Conservation (phyloP, 2,113 vertebrate genomes). For the Silurus glanis region DNA sequence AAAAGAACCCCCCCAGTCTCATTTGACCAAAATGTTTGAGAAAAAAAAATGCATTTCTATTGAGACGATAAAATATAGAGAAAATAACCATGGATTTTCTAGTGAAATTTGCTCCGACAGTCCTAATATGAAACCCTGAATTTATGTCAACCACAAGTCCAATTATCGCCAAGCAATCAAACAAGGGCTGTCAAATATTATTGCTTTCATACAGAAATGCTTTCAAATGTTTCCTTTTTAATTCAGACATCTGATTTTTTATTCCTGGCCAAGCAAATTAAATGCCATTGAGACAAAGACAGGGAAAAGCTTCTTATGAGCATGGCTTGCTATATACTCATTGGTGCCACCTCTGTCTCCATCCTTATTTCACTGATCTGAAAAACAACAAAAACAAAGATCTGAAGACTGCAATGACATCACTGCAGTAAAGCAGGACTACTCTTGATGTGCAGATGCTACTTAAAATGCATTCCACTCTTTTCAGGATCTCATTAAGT, state of each 20-base stretch:
- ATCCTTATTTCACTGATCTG: background rate
- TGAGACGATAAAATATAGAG: background rate
- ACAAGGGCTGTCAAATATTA: background rate
- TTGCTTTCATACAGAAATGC: background rate
- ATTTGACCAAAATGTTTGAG: background rate
- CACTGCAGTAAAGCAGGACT: background rate
- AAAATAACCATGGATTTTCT: background rate
- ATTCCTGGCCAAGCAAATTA: conserved; percentile 50
- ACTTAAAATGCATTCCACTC: background rate
- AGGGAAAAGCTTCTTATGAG: conserved; percentile 37
- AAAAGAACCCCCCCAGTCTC: background rate
- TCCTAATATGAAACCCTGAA: too few relatives aligned
- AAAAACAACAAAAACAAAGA: background rate
- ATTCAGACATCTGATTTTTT: conserved; percentile 65
- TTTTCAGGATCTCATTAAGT: background rate
- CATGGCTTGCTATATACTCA: conserved; percentile 26
- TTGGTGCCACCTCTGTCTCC: background rate
- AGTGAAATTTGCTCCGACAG: background rate
- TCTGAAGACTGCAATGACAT: background rate
- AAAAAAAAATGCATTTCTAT: background rate
- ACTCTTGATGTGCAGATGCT: background rate
- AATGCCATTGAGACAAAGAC: conserved; percentile 58
- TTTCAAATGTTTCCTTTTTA: background rate
- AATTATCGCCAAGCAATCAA: background rate
- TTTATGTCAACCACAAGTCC: background rate